phyloP scores from a whole-genome alignment of 30 jellyfish, hydroid and myxozoan species.

The Chironex yamaguchii region DNA sequence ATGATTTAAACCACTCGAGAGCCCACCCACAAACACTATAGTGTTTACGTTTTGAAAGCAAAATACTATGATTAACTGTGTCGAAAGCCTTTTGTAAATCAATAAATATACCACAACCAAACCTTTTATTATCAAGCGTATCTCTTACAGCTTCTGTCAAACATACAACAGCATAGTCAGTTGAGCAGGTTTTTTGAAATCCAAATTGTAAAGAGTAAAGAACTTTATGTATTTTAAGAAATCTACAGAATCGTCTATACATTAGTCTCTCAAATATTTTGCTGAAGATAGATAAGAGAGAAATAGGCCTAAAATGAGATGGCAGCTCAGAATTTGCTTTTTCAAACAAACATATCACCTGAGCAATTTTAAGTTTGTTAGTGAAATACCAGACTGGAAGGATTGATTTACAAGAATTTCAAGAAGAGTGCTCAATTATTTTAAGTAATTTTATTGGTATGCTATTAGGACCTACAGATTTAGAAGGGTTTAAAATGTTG shows the following conservation, averaged over 20 bases:
- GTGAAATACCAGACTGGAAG: slow-evolving; percentile 48
- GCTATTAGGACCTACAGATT: slow-evolving; percentile 62
- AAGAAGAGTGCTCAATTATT: slow-evolving; percentile 39
- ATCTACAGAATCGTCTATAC: slow-evolving; percentile 48
- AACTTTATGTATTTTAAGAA: slow-evolving; percentile 22
- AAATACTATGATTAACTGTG: slow-evolving; percentile 63
- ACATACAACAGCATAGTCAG: slow-evolving; percentile 62
- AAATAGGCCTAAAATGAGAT: slow-evolving; percentile 69
- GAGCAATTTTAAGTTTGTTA: slow-evolving; percentile 50
- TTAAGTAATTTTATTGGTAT: slow-evolving; percentile 59
- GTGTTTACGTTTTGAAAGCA: slow-evolving; percentile 52
- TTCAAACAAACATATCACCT: slow-evolving; percentile 53
- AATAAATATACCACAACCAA: slow-evolving; percentile 64
- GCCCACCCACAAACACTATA: slow-evolving; percentile 67
- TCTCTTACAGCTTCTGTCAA: slow-evolving; percentile 64
- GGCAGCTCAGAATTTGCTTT: slow-evolving; percentile 48
- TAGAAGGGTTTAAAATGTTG: slow-evolving; percentile 26
- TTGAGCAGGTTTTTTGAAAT: slow-evolving; percentile 58
- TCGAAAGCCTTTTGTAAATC: slow-evolving; percentile 70
- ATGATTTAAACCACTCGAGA: slow-evolving; percentile 63
- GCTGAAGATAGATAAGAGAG: slow-evolving; percentile 66
- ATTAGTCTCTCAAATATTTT: slow-evolving; percentile 61
- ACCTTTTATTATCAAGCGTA: slow-evolving; percentile 61
- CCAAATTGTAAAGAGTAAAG: slow-evolving; percentile 66
- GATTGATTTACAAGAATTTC: slow-evolving; percentile 47